Percentiles rank a stretch among this genome's conserved stretches.
Evolutionary conservation across 2,888 invertebrate species (phyloP).

Genomic region (Iphiclides podalirius): DNA sequence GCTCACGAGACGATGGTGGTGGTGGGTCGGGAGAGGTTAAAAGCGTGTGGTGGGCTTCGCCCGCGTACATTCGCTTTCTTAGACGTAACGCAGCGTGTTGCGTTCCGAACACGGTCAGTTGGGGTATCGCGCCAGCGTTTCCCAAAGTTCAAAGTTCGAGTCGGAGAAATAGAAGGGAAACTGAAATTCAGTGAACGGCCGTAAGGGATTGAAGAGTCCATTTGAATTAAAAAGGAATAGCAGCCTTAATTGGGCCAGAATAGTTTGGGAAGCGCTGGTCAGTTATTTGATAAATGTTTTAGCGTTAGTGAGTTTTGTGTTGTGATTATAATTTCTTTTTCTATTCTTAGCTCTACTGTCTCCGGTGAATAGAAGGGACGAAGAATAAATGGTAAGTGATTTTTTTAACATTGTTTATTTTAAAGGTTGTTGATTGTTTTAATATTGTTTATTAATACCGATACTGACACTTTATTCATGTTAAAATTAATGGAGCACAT

Average conservation of each 20-base stretch:
- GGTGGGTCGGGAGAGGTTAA: slow-evolving; percentile 48
- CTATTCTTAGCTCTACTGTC: slow-evolving; percentile 25
- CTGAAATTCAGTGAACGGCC: too few species aligned
- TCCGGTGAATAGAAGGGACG: slow-evolving; percentile 20
- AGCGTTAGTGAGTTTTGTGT: slow-evolving; percentile 22
- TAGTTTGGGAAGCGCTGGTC: slow-evolving; percentile 23
- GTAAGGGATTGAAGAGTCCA: too few species aligned
- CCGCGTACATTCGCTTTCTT: slow-evolving; percentile 52
- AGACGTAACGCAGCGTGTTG: slow-evolving; percentile 33
- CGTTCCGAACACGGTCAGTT: slow-evolving; percentile 29
- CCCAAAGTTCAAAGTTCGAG: slow-evolving; percentile 10
- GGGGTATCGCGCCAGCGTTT: slow-evolving; percentile 13
- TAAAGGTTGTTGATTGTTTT: too few species aligned
- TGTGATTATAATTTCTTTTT: slow-evolving; percentile 19
- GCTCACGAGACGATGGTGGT: slow-evolving; percentile 42
- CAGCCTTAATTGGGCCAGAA: too few species aligned
- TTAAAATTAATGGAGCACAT: too few species aligned
- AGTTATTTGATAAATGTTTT: too few species aligned
- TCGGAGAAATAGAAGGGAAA: too few species aligned
- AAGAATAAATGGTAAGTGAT: slow-evolving; percentile 25
- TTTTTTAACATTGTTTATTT: too few species aligned
- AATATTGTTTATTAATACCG: too few species aligned
- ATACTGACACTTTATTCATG: too few species aligned
- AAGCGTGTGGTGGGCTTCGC: slow-evolving; percentile 55
- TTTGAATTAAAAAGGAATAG: too few species aligned